Conservation (phyloP, 2,888 invertebrate genomes). For the Icerya purchasi region DNA sequence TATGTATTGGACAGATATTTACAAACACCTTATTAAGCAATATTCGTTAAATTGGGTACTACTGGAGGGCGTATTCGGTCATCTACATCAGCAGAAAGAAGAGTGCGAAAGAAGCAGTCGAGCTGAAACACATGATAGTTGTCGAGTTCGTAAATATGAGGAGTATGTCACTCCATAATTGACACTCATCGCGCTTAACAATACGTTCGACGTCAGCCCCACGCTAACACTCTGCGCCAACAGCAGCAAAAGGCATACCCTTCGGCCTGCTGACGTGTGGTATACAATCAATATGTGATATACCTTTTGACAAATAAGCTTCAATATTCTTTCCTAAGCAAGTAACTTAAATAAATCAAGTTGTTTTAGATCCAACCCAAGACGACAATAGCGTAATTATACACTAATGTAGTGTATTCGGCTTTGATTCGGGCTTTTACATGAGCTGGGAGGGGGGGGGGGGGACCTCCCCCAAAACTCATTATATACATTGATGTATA, state of each 20-base stretch:
- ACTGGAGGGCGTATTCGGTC: neutral
- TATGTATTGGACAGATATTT: too few relatives aligned
- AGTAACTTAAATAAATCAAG: neutral
- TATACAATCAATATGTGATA: neutral
- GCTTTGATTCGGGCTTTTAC: neutral
- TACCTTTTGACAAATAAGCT: neutral
- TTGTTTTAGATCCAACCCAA: neutral
- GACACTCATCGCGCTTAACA: too few relatives aligned
- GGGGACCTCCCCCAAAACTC: neutral
- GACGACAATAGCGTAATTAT: neutral
- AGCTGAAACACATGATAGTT: neutral
- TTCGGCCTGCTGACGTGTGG: neutral
- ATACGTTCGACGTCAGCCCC: neutral
- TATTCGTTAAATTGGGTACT: neutral
- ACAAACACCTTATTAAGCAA: too few relatives aligned
- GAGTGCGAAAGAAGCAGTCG: neutral
- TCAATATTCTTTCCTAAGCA: neutral
- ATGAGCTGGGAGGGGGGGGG: neutral
- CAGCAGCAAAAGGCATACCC: too few relatives aligned
- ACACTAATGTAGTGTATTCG: neutral
- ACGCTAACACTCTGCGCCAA: neutral
- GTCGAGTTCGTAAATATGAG: neutral
- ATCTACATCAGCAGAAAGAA: neutral
- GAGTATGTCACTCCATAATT: too few relatives aligned
- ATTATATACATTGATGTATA: neutral